Base-by-base conservation (phyloP, 2,797 vertebrate genomes). In the Yasuhikotakia modesta region DNA sequence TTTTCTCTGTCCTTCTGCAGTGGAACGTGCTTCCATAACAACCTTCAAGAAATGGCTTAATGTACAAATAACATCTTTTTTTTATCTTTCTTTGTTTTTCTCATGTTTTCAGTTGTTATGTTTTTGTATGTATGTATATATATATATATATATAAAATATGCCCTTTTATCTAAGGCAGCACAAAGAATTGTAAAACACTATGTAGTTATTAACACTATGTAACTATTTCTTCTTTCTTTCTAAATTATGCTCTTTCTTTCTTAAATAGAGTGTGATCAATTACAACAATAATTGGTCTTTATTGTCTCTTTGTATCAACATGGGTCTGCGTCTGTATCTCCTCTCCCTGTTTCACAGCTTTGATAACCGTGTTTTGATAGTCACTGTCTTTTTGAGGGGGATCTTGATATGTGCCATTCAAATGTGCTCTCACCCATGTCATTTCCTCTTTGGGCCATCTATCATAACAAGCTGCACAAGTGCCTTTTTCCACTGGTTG, bases 341-440 rank as follows among this genome's bases (percentile, higher is more conserved):
- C 75, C 60, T 82, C 76, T 66, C 80, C 1, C 27, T 61, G 76
- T 78, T 80, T 32, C 74, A 79, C 71, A 78, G 72, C 55, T 84
- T 78, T 85, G 83, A 87, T 84, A 85, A 83, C 63, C 67, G 69
- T 75, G 78, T 81, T 81, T 75, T 83, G 77, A 83, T 82, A 86
- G 76, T 74, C 74, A 68, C 60, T 72, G 81, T 81, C 84, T 84
- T 78, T 81, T 83, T 85, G 78, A 82, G 50, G 24, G 68, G 63
- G 76, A 83, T 85, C 78, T 82, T 80, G 81, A 85, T 81, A 81
- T 82, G 82, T 84, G 82, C 61, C 75, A 83, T 86, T 86, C 84
- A 86, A 84, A 88, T 88, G 74, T 82, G 76, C 73, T 85, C 79
- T 79, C 57, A 43, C 60, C 64, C 66, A 43, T 58, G 65, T 76